Base-by-base conservation (phyloP, 2,797 vertebrate genomes). In the Lindbergichthys nudifrons region DNA sequence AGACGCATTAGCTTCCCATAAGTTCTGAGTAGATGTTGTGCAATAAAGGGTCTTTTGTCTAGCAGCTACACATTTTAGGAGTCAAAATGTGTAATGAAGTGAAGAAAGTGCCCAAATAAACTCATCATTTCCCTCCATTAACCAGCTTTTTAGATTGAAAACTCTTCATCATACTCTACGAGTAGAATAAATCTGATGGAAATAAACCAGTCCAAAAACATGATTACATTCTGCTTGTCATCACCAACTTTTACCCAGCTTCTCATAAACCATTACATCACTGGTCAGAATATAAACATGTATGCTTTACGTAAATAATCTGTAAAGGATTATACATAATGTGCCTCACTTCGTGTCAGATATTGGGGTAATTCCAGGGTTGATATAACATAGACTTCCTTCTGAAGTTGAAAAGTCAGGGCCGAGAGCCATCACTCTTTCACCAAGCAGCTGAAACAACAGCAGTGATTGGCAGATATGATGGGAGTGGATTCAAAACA, bases 371-470 rank as follows among this genome's bases (percentile, higher is more conserved):
- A 69, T 36, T 79, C 48, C 63, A 69, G 53, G 62, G 54, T 76
- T 71, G 53, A 51, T 78, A 36, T 48, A 75, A 83, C 59, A 74
- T 61, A 62, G 75, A 75, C 56, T 36, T 47, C 66, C 48, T 47
- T 11, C 23, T 76, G 65, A 79, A 63, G 82, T 15, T 50, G 23
- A 70, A 69, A 51, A 23, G 42, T 54, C 45, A 79, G 73, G 60
- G 64, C 51, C 1, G 15, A 10, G 70, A 39, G 46, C 50, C 75
- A 59, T 77, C 16, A 1, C 56, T 63, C 65, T 19, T 62, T 73
- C 62, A 51, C 52, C 71, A 77, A 77, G 64, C 88, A 82, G 84
- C 85, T 91, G 88, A 84, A 84, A 77, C 71, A 92, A 92, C 85
- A 87, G 57, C 13, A 10, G 12, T 87, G 86, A 88, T 72, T 81